Evolutionary conservation across 1,140 invertebrate species (phyloP).

Genomic region (Harpegnathos saltator): DNA sequence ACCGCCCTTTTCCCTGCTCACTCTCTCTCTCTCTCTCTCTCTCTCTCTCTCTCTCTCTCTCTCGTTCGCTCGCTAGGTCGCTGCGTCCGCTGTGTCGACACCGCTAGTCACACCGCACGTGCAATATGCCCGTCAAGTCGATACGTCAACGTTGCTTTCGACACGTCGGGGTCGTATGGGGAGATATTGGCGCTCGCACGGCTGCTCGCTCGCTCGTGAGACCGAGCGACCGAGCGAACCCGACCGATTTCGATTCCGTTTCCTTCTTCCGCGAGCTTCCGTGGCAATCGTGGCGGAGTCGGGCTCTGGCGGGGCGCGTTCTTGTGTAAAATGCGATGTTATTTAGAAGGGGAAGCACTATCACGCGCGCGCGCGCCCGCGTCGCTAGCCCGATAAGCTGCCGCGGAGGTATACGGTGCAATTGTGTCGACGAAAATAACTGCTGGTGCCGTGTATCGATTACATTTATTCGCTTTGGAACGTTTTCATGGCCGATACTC

Average conservation of each 20-base stretch:
- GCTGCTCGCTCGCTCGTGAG: too few relatives aligned
- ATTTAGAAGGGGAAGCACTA: not conserved
- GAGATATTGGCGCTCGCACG: constrained; percentile 55
- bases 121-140: constrained; percentile 58
- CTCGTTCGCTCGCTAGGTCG: too few relatives aligned
- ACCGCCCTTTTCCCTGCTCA: constrained; percentile 25
- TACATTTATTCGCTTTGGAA: constrained; percentile 10
- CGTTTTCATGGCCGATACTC: constrained; percentile 18
- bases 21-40: not conserved
- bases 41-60: not conserved
- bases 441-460: constrained; percentile 24
- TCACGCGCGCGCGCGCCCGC: too few relatives aligned
- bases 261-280: not conserved
- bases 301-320: too few relatives aligned
- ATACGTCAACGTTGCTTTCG: constrained; percentile 57
- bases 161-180: constrained; percentile 28
- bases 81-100: constrained; percentile 10
- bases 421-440: constrained; percentile 14
- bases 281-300: too few relatives aligned
- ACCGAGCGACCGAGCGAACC: too few relatives aligned
- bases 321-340: not conserved
- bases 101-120: constrained; percentile 27
- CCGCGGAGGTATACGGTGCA: not conserved
- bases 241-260: not conserved
- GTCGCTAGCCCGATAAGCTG: not conserved